These are phyloP conservation scores for Thelaira solivaga DNA, from an alignment of 2,888 invertebrate species.

Conservation along the genomic window DNA sequence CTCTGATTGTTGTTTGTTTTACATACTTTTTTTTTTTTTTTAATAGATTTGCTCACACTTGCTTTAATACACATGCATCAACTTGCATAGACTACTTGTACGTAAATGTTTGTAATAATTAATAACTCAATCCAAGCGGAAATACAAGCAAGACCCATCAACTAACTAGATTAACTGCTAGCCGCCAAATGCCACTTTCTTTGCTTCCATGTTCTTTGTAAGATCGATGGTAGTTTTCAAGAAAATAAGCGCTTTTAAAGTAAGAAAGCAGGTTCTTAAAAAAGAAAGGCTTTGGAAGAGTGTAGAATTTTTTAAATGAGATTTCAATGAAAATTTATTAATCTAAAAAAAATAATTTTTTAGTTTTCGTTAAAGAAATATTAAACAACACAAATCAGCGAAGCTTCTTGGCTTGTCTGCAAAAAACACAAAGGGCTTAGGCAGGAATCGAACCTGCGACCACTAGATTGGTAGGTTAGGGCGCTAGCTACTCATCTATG, in stretches of 20 bases:
- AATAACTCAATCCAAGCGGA: constrained; percentile 73
- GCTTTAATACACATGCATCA: neutral
- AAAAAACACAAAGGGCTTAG: no score
- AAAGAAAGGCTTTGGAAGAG: neutral
- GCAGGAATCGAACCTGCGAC: no score
- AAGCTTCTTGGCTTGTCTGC: no score
- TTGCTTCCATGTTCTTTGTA: neutral
- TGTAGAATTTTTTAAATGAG: neutral
- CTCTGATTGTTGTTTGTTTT: neutral
- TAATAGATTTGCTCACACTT: constrained; percentile 37
- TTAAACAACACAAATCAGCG: no score
- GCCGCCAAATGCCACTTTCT: constrained; percentile 33
- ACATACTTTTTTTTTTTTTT: neutral
- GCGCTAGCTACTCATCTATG: no score
- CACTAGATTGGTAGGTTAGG: no score
- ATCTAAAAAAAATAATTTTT: neutral
- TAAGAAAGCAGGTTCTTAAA: neutral
- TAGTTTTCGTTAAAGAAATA: neutral
- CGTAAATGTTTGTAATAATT: constrained; percentile 65
- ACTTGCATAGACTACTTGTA: neutral
- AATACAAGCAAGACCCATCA: constrained; percentile 64
- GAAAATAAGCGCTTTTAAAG: neutral
- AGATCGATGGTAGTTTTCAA: constrained; percentile 20
- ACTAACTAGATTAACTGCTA: constrained; percentile 37
- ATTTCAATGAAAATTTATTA: constrained; percentile 13